Conservation (phyloP, 2,113 vertebrate genomes). For the Oncorhynchus tshawytscha region DNA sequence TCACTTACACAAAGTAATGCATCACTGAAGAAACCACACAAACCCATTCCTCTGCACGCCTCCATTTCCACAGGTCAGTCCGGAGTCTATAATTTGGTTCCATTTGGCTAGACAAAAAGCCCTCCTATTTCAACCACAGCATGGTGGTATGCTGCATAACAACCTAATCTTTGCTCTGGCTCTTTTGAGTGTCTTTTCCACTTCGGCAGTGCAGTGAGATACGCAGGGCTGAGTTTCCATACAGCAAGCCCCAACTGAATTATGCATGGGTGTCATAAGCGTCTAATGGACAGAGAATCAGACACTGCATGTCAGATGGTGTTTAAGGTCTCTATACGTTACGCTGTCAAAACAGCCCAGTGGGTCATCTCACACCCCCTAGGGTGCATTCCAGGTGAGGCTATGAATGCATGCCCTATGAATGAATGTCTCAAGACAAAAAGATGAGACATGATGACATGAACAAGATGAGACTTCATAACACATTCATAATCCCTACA, state of each 20-base stretch:
- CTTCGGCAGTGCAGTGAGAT: conserved; percentile 10
- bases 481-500: too few species aligned
- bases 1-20: not conserved
- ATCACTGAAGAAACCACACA: not conserved
- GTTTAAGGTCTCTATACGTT: conserved; percentile 59
- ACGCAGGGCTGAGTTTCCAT: conserved; percentile 26
- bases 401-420: conserved; percentile 36
- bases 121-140: conserved; percentile 47
- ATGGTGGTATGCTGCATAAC: conserved; percentile 32
- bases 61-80: conserved; percentile 40
- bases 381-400: conserved; percentile 56
- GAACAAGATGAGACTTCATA: not conserved
- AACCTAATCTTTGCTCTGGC: conserved; percentile 59
- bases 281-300: conserved; percentile 61
- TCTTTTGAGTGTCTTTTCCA: conserved; percentile 47
- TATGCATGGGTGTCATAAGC: conserved; percentile 66
- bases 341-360: conserved; percentile 63
- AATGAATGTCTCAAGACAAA: not conserved
- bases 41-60: not conserved
- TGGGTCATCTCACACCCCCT: conserved; percentile 50
- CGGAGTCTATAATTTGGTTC: conserved; percentile 50
- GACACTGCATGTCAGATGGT: conserved; percentile 59
- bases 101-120: conserved; percentile 50
- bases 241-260: conserved; percentile 50
- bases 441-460: too few species aligned